Evolutionary conservation across 2,113 vertebrate genomes (phyloP).

Genomic region (Lepus europaeus): DNA sequence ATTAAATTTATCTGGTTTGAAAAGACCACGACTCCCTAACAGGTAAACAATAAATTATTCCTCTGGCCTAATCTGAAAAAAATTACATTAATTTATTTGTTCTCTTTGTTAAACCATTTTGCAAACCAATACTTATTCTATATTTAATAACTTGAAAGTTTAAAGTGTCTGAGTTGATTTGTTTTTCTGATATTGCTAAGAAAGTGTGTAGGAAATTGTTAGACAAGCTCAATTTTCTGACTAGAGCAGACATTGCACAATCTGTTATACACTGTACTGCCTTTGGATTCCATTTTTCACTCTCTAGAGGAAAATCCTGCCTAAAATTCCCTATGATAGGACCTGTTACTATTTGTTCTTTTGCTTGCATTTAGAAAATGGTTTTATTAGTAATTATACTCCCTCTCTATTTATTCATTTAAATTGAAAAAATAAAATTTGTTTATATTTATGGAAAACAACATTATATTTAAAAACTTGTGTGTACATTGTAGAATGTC

Average conservation of each 20-base stretch:
- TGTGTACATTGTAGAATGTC: background rate
- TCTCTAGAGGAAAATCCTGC: background rate
- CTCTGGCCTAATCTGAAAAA: slow-evolving; percentile 72
- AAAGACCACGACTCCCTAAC: slow-evolving; percentile 75
- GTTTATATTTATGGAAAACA: background rate
- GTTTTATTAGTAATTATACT: background rate
- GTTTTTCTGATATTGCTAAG: background rate
- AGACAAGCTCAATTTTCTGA: background rate
- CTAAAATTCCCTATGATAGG: background rate
- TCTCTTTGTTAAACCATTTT: slow-evolving; percentile 66
- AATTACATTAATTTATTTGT: slow-evolving; percentile 67
- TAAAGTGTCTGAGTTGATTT: background rate
- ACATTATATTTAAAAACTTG: background rate
- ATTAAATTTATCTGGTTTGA: slow-evolving; percentile 82
- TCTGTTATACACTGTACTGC: background rate
- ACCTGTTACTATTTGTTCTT: background rate
- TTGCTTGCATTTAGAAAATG: background rate
- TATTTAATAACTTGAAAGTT: slow-evolving; percentile 54
- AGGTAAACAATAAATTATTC: slow-evolving; percentile 80
- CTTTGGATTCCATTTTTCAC: background rate
- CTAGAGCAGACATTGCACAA: background rate
- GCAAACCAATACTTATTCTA: slow-evolving; percentile 29
- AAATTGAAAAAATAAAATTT: background rate
- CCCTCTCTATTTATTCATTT: background rate
- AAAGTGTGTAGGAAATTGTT: background rate